Percentiles rank a stretch among this genome's conserved stretches.
These are phyloP conservation scores for Xylota segnis DNA, from an alignment of 2,888 invertebrate genomes.

Conservation along the genomic window DNA sequence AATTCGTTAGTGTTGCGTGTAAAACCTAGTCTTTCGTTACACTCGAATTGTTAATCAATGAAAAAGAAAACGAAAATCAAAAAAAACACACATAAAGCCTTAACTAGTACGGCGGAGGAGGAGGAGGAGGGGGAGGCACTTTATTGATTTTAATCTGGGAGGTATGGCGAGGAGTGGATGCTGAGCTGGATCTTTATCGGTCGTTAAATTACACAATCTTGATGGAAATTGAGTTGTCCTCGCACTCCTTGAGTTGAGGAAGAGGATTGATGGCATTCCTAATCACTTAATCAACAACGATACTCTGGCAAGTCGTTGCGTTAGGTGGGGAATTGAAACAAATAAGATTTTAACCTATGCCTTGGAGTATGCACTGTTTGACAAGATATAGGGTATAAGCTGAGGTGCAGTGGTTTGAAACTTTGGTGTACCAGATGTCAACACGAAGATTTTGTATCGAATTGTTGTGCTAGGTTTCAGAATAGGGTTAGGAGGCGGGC, in stretches of 20 bases:
- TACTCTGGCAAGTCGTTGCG: background rate
- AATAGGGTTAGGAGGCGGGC: no score
- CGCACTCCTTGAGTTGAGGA: background rate
- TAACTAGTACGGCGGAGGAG: background rate
- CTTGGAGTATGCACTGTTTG: no score
- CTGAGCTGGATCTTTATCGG: conserved; percentile 11
- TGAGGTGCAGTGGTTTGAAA: no score
- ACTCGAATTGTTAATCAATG: conserved; percentile 13
- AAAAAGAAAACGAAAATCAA: background rate
- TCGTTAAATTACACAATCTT: conserved; percentile 51
- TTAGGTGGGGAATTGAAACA: background rate
- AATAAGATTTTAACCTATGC: no score
- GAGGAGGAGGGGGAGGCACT: background rate
- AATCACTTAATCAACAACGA: conserved; percentile 43
- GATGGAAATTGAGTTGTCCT: conserved; percentile 53
- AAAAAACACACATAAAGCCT: background rate
- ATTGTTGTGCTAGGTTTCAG: no score
- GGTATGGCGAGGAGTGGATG: background rate
- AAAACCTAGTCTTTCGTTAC: conserved; percentile 15
- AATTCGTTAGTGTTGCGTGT: conserved; percentile 14
- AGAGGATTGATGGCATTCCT: conserved; percentile 25
- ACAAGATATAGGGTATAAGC: no score
- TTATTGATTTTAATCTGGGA: conserved; percentile 33
- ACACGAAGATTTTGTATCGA: no score
- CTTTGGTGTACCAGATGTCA: no score